These are phyloP conservation scores for Anneissia japonica DNA, from an alignment of 35 echinoderm and acorn worm genomes.

Conservation along the genomic window DNA sequence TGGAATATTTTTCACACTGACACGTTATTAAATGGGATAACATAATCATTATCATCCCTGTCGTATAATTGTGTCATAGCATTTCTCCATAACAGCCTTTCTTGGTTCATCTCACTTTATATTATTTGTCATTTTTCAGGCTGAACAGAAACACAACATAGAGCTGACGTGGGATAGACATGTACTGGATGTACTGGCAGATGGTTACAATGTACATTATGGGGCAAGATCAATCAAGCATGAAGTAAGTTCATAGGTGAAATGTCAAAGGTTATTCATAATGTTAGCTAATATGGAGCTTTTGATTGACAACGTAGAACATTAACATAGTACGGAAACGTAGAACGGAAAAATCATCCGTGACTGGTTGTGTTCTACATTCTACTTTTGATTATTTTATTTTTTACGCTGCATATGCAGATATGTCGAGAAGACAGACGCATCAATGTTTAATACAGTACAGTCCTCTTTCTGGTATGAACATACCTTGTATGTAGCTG, in stretches of 20 bases:
- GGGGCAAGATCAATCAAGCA: constrained; percentile 99
- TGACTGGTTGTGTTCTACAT: background rate
- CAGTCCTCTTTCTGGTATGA: too few species aligned
- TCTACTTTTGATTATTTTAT: background rate
- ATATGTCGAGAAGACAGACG: too few species aligned
- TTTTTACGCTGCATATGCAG: background rate
- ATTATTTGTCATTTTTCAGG: constrained; percentile 30
- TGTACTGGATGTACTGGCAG: constrained; percentile 86
- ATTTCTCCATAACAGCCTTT: too few species aligned
- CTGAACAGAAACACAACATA: constrained; percentile 84
- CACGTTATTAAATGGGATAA: too few species aligned
- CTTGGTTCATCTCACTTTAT: background rate
- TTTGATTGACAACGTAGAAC: background rate
- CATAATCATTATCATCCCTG: too few species aligned
- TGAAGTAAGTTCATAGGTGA: constrained; percentile 62
- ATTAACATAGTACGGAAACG: background rate
- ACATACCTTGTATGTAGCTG: too few species aligned
- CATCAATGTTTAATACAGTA: too few species aligned
- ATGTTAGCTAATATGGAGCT: background rate
- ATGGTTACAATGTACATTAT: constrained; percentile 99
- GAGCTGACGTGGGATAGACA: constrained; percentile 83
- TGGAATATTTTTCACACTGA: too few species aligned
- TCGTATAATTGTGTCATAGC: too few species aligned
- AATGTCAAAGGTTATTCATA: background rate
- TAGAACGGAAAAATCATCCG: background rate